These are phyloP conservation scores for Istiophorus platypterus DNA, from an alignment of 2,113 vertebrate species.

Conservation along the genomic window DNA sequence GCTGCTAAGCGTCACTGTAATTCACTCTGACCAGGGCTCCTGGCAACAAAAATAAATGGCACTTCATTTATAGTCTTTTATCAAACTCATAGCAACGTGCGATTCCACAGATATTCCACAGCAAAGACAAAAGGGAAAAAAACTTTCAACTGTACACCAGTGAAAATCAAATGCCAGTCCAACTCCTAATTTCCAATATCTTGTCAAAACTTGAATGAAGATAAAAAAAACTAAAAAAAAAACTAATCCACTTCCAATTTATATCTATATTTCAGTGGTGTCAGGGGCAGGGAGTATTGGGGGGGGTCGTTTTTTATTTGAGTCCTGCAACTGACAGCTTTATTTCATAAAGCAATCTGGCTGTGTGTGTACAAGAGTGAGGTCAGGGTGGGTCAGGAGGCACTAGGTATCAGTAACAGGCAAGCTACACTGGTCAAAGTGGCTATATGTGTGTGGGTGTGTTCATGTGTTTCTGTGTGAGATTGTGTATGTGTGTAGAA, in stretches of 20 bases:
- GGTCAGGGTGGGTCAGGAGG: slow-evolving; percentile 92
- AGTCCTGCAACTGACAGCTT: slow-evolving; percentile 97
- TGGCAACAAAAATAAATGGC: neutral
- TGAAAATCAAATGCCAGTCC: slow-evolving; percentile 35
- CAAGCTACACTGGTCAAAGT: slow-evolving; percentile 67
- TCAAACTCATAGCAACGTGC: too few relatives aligned
- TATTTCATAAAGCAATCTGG: slow-evolving; percentile 99
- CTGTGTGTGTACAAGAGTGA: slow-evolving; percentile 90
- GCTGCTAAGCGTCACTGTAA: neutral
- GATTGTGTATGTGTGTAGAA: slow-evolving; percentile 39
- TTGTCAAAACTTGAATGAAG: slow-evolving; percentile 97
- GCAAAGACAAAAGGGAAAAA: slow-evolving; percentile 5
- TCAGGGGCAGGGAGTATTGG: slow-evolving; percentile 89
- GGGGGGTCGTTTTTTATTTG: slow-evolving; percentile 96
- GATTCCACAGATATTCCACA: neutral
- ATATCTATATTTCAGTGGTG: slow-evolving; percentile 98
- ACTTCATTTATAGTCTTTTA: neutral
- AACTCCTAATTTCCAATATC: slow-evolving; percentile 85
- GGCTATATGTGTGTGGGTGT: slow-evolving; percentile 34
- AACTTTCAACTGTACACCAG: neutral
- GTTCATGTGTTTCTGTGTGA: slow-evolving; percentile 23
- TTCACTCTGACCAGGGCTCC: neutral
- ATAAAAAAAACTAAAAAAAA: slow-evolving; percentile 90
- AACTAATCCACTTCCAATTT: slow-evolving; percentile 98
- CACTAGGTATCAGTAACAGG: slow-evolving; percentile 75